A percentile compares a stretch with the other conserved stretches of the same genome.
These are phyloP conservation scores for Crotophaga sulcirostris DNA, from an alignment of 2,113 vertebrate genomes.

Conservation along the genomic window DNA sequence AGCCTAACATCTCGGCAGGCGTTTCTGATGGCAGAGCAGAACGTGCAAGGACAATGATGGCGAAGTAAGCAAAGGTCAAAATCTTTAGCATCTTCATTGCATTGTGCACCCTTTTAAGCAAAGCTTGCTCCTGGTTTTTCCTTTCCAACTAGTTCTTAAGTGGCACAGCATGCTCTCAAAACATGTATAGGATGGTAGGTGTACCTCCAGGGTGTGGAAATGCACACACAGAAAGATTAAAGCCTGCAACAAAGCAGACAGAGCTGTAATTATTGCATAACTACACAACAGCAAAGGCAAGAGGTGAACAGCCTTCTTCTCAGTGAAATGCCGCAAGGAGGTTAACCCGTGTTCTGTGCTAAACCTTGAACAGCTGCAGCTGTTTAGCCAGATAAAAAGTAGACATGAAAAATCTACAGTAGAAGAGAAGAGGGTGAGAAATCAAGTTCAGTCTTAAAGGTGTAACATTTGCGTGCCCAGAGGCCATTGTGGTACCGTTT, in stretches of 20 bases:
- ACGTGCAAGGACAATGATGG: neutral
- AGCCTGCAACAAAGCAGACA: neutral
- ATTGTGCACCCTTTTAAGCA: neutral
- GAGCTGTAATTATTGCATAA: neutral
- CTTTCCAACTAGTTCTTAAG: neutral
- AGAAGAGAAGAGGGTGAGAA: neutral
- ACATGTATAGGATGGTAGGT: neutral
- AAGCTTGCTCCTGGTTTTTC: neutral
- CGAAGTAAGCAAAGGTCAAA: neutral
- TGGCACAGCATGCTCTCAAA: neutral
- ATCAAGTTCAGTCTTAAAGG: rapidly evolving
- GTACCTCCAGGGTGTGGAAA: neutral
- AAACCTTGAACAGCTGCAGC: neutral
- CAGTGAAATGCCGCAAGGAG: neutral
- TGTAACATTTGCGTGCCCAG: neutral
- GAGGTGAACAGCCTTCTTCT: neutral
- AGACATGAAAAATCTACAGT: neutral
- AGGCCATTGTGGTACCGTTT: neutral
- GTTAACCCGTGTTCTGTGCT: neutral
- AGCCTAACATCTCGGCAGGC: neutral
- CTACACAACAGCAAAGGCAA: neutral
- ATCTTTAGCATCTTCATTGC: neutral
- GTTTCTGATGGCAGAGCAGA: neutral
- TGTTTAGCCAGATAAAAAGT: neutral
- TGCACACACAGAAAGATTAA: neutral